Evolutionary conservation across 2,113 vertebrate genomes (phyloP).

Genomic region (Emydura subglobosa): DNA sequence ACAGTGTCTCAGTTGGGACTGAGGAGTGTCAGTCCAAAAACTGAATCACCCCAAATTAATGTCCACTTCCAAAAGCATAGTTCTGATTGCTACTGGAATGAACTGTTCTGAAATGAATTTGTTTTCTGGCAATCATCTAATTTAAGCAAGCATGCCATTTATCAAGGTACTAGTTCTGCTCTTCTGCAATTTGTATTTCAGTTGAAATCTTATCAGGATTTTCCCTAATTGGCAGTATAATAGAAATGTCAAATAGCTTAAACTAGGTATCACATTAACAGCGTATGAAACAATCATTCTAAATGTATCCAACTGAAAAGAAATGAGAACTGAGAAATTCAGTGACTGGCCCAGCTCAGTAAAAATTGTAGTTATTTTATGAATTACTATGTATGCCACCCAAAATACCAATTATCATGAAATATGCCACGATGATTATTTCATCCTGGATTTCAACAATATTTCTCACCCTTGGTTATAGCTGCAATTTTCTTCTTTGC

Average conservation of each 20-base stretch:
- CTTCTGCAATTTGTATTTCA: conserved; percentile 6
- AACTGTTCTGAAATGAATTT: neutral
- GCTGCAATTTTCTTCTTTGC: neutral
- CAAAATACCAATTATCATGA: neutral
- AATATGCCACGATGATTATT: neutral
- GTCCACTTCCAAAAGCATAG: neutral
- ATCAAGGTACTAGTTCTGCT: neutral
- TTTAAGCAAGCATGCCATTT: neutral
- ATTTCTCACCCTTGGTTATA: neutral
- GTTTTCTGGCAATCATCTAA: neutral
- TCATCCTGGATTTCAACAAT: neutral
- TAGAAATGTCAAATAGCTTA: neutral
- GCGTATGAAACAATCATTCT: neutral
- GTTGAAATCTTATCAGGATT: neutral
- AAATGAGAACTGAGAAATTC: neutral
- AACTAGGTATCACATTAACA: neutral
- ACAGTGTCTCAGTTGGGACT: neutral
- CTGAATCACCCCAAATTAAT: neutral
- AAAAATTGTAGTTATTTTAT: neutral
- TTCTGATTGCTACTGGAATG: neutral
- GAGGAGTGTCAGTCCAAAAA: neutral
- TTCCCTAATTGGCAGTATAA: neutral
- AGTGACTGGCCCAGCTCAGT: neutral
- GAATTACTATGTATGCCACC: neutral
- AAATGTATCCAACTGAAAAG: neutral